These are phyloP conservation scores for Diachrysia chrysitis DNA, from an alignment of 2,888 invertebrate genomes.

Conservation along the genomic window DNA sequence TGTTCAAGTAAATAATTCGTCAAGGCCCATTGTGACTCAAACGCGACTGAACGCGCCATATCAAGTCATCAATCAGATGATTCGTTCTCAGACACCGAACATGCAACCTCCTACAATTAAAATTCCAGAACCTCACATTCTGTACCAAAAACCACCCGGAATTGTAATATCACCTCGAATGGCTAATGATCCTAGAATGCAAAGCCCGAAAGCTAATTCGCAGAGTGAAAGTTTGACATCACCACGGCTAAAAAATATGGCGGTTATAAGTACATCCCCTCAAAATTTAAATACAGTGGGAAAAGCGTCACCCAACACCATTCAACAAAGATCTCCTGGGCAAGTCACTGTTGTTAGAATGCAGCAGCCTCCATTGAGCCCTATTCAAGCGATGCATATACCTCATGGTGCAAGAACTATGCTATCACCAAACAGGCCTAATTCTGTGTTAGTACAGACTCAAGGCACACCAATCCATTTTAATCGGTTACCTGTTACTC, in stretches of 20 bases:
- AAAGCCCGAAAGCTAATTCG: conserved; percentile 80
- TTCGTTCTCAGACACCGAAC: conserved; percentile 78
- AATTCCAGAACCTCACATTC: conserved; percentile 89
- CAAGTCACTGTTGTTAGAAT: conserved; percentile 87
- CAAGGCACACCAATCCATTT: conserved; percentile 84
- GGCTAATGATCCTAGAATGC: conserved; percentile 78
- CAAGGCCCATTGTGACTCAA: conserved; percentile 77
- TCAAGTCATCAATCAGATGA: conserved; percentile 84
- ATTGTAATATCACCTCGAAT: conserved; percentile 84
- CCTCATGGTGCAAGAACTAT: conserved; percentile 79
- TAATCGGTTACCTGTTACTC: conserved; percentile 89
- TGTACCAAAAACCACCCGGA: conserved; percentile 84
- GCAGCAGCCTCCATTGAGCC: conserved; percentile 85
- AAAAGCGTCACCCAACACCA: conserved; percentile 78
- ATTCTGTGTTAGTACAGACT: conserved; percentile 85
- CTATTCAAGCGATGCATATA: conserved; percentile 82
- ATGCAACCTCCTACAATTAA: conserved; percentile 91
- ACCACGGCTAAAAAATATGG: conserved; percentile 80
- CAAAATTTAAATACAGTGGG: conserved; percentile 78
- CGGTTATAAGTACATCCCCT: conserved; percentile 79
- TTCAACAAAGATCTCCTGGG: conserved; percentile 81
- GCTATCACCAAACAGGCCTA: conserved; percentile 84
- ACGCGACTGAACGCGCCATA: conserved; percentile 79
- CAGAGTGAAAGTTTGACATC: conserved; percentile 79
- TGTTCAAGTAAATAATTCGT: conserved; percentile 68